Base-by-base conservation (phyloP, 1,140 invertebrate genomes). In the Odontomachus brunneus region DNA sequence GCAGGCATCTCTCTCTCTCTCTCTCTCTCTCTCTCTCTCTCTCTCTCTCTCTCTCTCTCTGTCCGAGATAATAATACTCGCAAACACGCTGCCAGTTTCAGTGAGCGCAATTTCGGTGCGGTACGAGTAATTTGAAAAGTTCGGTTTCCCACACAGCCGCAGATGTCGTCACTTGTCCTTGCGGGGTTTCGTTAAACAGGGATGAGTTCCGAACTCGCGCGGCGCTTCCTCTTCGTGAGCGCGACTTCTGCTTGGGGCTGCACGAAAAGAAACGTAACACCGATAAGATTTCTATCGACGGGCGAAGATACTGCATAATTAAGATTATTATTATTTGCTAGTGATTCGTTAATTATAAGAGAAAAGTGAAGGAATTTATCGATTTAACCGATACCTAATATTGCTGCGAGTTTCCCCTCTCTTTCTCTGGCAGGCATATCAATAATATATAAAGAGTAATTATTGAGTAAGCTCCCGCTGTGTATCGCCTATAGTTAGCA, bases 41-140 rank as follows among this genome's bases (percentile, higher is more conserved):
- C n/a, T n/a, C n/a, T n/a, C n/a, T n/a, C n/a, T n/a, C n/a, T n/a
- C n/a, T n/a, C n/a, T 11, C 19, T n/a, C n/a, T 49, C 2, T 26
- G 57, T 22, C 3, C 38, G 38, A 44, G 38, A 53, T 75, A 33
- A 75, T 53, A 80, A 57, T 7, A 69, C 59, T 12, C 15, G 44
- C n/a, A n/a, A 12, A 11, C 5, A 19, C 38, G 9, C 44, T 53
- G 12, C 11, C 15, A 44, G 53, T 73, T 82, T 44, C 44, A 17
- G 19, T 15, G 55, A 38, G 38, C 53, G 44, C 11, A 74, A 74
- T 82, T 62, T 74, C 19, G 69, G 3, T 22, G 19, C 19, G 51
- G 53, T 17, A 51, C 44, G 44, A 51, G 19, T 62, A 82, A 82
- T 82, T 82, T 74, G 69, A 82, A 82, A 82, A 82, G 69, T 82